A percentile compares a stretch with the other conserved stretches of the same genome.
Evolutionary conservation across 2,888 invertebrate genomes (phyloP).

Genomic region (Phymatocera aterrima): DNA sequence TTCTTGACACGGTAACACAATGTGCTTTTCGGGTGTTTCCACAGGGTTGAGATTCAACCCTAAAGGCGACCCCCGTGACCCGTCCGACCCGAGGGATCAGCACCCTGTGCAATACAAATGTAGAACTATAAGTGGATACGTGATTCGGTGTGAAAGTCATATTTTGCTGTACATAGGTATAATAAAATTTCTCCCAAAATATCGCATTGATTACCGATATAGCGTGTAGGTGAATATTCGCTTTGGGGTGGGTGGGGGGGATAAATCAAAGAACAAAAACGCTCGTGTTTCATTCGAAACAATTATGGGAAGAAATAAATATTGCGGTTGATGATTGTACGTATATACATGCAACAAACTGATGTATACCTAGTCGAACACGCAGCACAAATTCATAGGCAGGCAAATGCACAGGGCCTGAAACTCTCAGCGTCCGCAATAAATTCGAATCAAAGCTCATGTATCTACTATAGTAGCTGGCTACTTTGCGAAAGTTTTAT

Average conservation of each 20-base stretch:
- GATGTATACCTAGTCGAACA: neutral
- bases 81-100: constrained; percentile 35
- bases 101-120: constrained; percentile 34
- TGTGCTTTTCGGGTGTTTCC: constrained; percentile 53
- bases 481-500: constrained; percentile 70
- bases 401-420: too few species aligned
- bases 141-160: neutral
- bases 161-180: neutral
- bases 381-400: neutral
- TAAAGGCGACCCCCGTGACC: constrained; percentile 52
- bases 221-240: too few species aligned
- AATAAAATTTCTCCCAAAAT: too few species aligned
- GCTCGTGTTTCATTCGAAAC: too few species aligned
- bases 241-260: too few species aligned
- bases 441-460: constrained; percentile 8
- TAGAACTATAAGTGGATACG: constrained; percentile 30
- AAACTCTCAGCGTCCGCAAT: constrained; percentile 8
- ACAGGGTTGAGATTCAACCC: constrained; percentile 71
- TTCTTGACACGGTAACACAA: constrained; percentile 69
- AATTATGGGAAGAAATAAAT: too few species aligned
- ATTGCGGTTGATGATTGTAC: neutral
- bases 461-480: neutral
- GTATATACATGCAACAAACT: neutral
- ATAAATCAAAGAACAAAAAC: too few species aligned
- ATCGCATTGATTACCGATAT: too few species aligned